Base-by-base conservation (phyloP, 2,797 vertebrate species). In the Microctenopoma lineatum region DNA sequence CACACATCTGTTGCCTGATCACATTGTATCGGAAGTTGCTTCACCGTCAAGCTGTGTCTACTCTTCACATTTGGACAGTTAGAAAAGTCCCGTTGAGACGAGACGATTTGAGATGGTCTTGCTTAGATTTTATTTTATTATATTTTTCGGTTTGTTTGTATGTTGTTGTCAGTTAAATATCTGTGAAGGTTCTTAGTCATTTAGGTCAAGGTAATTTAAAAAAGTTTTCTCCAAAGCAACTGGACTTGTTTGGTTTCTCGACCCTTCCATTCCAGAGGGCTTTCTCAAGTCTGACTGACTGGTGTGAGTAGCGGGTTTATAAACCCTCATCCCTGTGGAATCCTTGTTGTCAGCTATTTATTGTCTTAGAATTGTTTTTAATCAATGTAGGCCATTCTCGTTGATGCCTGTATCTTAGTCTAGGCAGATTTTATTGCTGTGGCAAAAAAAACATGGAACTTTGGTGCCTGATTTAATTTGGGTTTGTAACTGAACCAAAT, bases 1-100 rank as follows among this genome's bases (percentile, higher is more conserved):
- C 26, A 82, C 89, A 93, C 94, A 95, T 95, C 93, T 95, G 93
- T 77, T 90, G 91, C 82, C 68, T 72, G 65, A 66, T 67, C 90
- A 85, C 92, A 93, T 86, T 90, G 90, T 74, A 51, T 72, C 73
- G 55, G 56, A 46, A 32, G 51, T 59, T 45, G 62, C 83, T 93
- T 90, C 88, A 93, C 80, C 29, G 68, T 47, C 10, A 39, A 18
- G 48, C 65, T 65, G 2, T 1, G 8, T 69, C 51, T 32, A 27
- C 18, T 61, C 27, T 51, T 70, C 32, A 41, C 13, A 32, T 39
- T 58, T 16, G 14, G 21, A 21, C 21, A 21, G 21, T 21, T 21
- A 21, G 21, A 21, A 21, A 21, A 21, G 21, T 21, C 21, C 21
- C 2, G 21, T 21, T 21, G 21, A 21, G 21, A 21, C 21, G 21